Base-by-base conservation (phyloP, 1,140 invertebrate species). In the Plectrocnemia conspersa region DNA sequence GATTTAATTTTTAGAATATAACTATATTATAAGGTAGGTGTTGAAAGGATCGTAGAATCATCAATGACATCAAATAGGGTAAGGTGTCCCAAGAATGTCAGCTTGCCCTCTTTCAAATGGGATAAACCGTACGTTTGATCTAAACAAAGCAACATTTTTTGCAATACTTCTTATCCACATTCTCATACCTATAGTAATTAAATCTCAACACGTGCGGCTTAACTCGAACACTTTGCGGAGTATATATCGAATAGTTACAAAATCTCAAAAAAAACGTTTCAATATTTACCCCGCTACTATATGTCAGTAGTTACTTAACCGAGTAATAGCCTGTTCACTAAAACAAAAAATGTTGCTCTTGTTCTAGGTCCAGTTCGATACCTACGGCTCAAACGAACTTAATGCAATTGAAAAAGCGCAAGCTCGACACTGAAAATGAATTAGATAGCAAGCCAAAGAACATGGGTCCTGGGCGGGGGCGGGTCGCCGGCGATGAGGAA, bases 351-450 rank as follows among this genome's bases (percentile, higher is more conserved):
- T 61, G 41, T 48, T 56, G 40, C 58, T 50, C 68, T 75, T 76
- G 72, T 76, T 76, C 49, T 71, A 76, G 74, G 74, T 71, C 71
- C 64, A 66, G 67, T 64, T 66, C 70, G 58, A 66, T 74, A 64
- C 69, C 65, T 49, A 61, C 69, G 42, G 69, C 69, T 40, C 58
- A 59, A 62, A 65, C 72, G 52, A 65, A 70, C 50, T 61, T 76
- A 60, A 64, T 72, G 41, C 74, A 76, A 63, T 70, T 75, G 54
- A 74, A 69, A 62, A 76, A 76, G 64, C 64, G 74, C 63, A 68
- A 72, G 52, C 63, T 76, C 15, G 73, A 76, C 52, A 70, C 72
- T 15, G 71, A 70, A 38, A 72, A 74, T 56, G 74, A 76, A 66
- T 68, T 75, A 63, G 74, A 75, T 56, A 59, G 18, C 36, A 56